Conservation (phyloP, 2,113 vertebrate genomes). For the Arvicanthis niloticus region DNA sequence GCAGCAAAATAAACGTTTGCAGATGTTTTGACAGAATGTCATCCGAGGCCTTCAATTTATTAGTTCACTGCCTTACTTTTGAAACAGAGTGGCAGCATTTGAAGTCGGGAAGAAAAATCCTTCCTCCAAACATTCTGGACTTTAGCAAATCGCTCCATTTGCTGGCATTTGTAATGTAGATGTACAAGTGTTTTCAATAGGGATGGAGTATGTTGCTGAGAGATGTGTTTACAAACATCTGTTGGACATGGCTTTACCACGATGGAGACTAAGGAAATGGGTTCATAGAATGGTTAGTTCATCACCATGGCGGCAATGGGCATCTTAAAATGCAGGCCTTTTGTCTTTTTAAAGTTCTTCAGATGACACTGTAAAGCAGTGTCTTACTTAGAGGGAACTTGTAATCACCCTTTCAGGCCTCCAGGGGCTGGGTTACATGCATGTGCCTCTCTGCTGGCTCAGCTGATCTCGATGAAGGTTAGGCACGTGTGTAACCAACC, state of each 20-base stretch:
- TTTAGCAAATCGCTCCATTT: not conserved
- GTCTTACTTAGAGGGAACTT: not conserved
- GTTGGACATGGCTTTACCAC: not conserved
- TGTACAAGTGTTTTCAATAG: not conserved
- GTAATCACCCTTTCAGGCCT: not conserved
- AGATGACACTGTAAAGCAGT: not conserved
- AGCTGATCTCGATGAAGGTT: slow-evolving; percentile 33
- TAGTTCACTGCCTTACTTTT: slow-evolving; percentile 16
- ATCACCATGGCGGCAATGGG: not conserved
- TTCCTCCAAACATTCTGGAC: fast-evolving
- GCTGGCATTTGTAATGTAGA: slow-evolving; percentile 28
- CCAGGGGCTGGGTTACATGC: not conserved
- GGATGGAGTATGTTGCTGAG: not conserved
- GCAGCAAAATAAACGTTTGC: slow-evolving; percentile 59
- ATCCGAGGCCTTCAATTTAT: slow-evolving; percentile 49
- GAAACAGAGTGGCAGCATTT: not conserved
- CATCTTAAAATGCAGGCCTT: not conserved
- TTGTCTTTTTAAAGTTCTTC: not conserved
- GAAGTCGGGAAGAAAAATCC: not conserved
- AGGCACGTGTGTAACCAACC: not conserved
- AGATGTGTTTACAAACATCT: not conserved
- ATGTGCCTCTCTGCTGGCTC: not conserved
- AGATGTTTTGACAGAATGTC: slow-evolving; percentile 73
- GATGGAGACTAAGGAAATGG: not conserved
- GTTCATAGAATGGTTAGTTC: not conserved